Conservation (phyloP, 2,113 vertebrate species). For the Sturnus vulgaris region DNA sequence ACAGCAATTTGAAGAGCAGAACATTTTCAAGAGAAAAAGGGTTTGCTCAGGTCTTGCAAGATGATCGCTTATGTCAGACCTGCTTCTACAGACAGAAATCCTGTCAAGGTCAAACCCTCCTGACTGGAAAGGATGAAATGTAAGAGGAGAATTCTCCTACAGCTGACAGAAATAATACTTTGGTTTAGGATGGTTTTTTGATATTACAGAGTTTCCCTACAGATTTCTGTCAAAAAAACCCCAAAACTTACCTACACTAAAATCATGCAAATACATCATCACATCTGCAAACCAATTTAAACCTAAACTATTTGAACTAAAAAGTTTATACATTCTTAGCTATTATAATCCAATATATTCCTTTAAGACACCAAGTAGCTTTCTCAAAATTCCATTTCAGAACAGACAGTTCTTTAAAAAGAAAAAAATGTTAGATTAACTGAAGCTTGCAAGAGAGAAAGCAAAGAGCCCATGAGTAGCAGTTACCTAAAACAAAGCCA, state of each 20-base stretch:
- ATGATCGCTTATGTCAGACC: background rate
- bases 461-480: background rate
- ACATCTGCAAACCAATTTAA: background rate
- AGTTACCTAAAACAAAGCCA: constrained; percentile 93
- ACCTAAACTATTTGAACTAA: background rate
- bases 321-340: background rate
- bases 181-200: background rate
- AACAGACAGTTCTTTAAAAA: background rate
- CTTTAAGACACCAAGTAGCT: background rate
- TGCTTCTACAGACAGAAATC: background rate
- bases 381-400: background rate
- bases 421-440: background rate
- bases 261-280: background rate
- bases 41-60: background rate
- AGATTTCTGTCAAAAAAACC: background rate
- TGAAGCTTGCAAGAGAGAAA: background rate
- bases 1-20: background rate
- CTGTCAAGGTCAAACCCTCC: background rate
- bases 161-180: background rate
- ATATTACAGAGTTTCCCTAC: background rate
- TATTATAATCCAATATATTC: background rate
- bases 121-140: background rate
- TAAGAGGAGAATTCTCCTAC: background rate
- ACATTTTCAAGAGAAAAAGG: background rate
- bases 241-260: background rate